These are phyloP conservation scores for Sebastes melanostomus DNA, from an alignment of 2,797 vertebrate genomes.

Conservation along the genomic window DNA sequence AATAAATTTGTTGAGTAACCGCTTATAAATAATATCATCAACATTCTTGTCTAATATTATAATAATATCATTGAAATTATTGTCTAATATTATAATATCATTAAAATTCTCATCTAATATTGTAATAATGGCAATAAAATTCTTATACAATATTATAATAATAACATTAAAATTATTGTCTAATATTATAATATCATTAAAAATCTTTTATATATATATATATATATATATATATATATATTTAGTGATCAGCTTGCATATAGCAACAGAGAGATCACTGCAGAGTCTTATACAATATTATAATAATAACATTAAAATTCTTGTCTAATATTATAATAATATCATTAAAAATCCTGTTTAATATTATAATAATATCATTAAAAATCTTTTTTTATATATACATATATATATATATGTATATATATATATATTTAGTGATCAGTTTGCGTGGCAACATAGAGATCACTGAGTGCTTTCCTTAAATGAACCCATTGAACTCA, in stretches of 20 bases:
- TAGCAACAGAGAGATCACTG: no score
- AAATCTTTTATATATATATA: not conserved
- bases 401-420: no score
- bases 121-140: not conserved
- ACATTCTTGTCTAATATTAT: not conserved
- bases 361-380: not conserved
- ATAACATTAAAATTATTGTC: not conserved
- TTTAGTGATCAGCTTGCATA: no score
- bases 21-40: not conserved
- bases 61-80: not conserved
- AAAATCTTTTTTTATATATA: not conserved
- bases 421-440: not conserved
- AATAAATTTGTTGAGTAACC: not conserved
- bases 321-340: not conserved
- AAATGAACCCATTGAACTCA: not conserved
- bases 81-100: no score
- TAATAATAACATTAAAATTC: no score
- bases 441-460: not conserved
- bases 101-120: no score
- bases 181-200: not conserved
- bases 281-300: no score
- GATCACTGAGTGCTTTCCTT: not conserved
- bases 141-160: no score
- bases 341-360: not conserved
- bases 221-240: no score